Percentiles rank a stretch among this genome's conserved stretches.
Conservation (phyloP, 2,888 invertebrate genomes). For the Trichogramma evanescens region DNA sequence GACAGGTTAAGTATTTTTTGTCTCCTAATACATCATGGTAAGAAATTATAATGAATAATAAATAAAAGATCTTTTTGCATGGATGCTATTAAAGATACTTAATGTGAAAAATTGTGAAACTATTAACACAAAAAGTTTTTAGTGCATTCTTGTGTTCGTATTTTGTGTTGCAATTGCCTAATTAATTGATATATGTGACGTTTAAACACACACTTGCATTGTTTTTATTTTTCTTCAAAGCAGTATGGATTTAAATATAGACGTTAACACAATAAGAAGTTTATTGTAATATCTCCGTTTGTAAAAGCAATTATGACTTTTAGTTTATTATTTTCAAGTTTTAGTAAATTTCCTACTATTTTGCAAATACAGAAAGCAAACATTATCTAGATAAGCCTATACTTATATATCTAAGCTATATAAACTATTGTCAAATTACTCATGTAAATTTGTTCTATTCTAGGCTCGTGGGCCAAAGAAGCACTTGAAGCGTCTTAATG, state of each 20-base stretch:
- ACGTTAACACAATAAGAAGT: no score
- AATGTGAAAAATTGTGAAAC: not conserved
- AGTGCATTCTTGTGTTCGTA: constrained; percentile 26
- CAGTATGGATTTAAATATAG: no score
- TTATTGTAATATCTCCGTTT: no score
- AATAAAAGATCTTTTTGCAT: constrained; percentile 34
- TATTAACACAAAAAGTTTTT: constrained; percentile 5
- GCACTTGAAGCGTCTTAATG: constrained; percentile 98
- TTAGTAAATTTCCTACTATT: no score
- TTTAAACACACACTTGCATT: no score
- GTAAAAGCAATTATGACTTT: no score
- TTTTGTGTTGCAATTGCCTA: constrained; percentile 16
- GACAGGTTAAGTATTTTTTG: no score
- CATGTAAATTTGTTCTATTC: constrained; percentile 28
- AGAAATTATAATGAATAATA: not conserved
- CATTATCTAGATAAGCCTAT: no score
- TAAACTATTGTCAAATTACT: not conserved
- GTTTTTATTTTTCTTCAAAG: no score
- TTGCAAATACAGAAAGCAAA: no score
- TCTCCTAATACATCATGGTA: not conserved
- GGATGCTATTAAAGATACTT: constrained; percentile 6
- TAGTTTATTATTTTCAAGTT: no score
- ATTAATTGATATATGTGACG: not conserved
- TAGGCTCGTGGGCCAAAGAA: constrained; percentile 98
- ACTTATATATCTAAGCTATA: no score